Conservation (phyloP, 2,797 vertebrate species). For the Tinamus major region DNA sequence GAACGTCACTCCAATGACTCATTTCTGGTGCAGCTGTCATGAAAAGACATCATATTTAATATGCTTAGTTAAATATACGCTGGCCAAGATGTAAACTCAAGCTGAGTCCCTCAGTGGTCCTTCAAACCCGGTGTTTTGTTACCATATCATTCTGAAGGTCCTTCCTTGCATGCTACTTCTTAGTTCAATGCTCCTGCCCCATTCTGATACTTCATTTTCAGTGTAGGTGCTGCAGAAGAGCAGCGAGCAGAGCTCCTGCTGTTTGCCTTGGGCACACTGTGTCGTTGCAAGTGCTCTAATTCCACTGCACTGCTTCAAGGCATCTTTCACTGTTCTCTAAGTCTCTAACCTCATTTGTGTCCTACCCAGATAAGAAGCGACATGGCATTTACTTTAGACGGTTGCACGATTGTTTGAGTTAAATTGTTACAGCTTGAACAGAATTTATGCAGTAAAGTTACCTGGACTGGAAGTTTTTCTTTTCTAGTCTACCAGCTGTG, state of each 20-base stretch:
- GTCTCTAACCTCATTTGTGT: neutral
- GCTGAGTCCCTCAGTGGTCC: neutral
- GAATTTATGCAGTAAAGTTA: neutral
- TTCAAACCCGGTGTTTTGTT: neutral
- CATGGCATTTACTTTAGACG: neutral
- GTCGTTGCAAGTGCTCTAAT: neutral
- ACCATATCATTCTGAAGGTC: fast-evolving
- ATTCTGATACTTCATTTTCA: neutral
- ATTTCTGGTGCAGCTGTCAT: neutral
- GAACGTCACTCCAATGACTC: neutral
- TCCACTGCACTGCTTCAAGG: neutral
- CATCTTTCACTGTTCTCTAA: neutral
- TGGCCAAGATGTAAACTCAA: neutral
- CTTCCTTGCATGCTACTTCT: neutral
- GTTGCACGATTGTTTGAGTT: neutral
- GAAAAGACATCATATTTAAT: neutral
- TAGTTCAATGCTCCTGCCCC: neutral
- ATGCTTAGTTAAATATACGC: neutral
- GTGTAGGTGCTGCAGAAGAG: neutral
- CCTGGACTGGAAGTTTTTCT: neutral
- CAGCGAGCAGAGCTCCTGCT: neutral
- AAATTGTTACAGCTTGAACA: neutral
- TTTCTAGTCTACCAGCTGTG: neutral
- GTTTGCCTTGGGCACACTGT: too few species aligned
- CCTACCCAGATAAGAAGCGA: neutral